Conservation (phyloP, 2,797 vertebrate genomes). For the Falco concolor region DNA sequence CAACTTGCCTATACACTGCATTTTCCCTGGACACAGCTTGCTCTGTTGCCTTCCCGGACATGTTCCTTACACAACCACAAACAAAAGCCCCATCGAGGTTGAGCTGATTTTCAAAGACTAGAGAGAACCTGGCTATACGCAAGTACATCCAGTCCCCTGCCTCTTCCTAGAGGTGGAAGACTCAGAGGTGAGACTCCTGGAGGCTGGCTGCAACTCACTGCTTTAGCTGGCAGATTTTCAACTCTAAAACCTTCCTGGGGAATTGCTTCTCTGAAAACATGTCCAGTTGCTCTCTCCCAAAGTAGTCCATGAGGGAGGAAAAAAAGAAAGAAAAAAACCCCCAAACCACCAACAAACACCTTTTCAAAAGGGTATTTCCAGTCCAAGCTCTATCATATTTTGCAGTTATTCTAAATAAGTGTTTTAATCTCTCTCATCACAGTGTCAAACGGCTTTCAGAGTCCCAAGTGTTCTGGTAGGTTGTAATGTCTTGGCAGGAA, state of each 20-base stretch:
- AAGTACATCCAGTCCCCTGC: neutral
- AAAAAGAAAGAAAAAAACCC: fast-evolving
- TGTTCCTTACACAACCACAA: neutral
- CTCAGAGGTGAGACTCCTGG: neutral
- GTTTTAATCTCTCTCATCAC: neutral
- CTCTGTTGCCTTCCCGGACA: neutral
- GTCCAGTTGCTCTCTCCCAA: neutral
- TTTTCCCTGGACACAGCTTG: neutral
- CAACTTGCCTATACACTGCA: neutral
- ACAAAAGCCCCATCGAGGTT: neutral
- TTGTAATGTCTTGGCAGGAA: neutral
- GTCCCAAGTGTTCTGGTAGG: neutral
- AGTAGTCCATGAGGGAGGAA: neutral
- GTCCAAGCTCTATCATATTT: neutral
- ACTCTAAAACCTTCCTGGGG: neutral
- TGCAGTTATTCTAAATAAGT: neutral
- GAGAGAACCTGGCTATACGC: neutral
- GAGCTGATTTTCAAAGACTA: neutral
- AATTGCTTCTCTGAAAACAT: neutral
- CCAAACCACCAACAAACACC: neutral
- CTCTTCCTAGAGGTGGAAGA: neutral
- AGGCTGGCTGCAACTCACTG: neutral
- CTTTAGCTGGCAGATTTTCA: neutral
- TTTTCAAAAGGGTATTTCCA: neutral
- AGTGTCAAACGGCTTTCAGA: neutral